Evolutionary conservation across 2,888 invertebrate species (phyloP), one percentile per base, ranked within the genome.

Genomic region (Torymus texanus): DNA sequence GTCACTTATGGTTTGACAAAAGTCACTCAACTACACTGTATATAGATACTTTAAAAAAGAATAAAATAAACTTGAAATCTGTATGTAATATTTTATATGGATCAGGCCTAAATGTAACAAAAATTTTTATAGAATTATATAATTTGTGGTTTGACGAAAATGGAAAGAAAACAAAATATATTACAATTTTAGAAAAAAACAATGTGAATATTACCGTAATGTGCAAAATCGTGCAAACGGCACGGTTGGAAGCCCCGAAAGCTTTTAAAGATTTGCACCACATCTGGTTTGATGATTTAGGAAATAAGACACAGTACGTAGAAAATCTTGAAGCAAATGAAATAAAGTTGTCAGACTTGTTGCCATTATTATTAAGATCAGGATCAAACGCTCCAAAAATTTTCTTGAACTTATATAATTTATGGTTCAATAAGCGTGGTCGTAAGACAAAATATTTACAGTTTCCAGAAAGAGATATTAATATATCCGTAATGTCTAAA

Each of bases 161-260:
- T 11, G 78, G 78, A 29, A 71, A 72, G 2, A 65, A 58, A 67
- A 71, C 53, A 18, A 16, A 68, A 51, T 72, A 71, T n/a, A 21
- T 66, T 41, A 61, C 8, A 56, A 71, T 71, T 21, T 71, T 14
- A 56, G 51, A 16, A 18, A 61, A 70, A 14, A 58, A 41, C 50
- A 24, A 59, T 41, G 18, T 11, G 13, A 21, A 12, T 62, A 5
- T 24, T 2, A 14, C 12, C 4, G 24, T 50, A 4, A 29, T 41
- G 14, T 63, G 29, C 29, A n/a, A 13, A 12, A 14, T 13, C 41
- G 14, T 63, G 63, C 41, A 63, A 11, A 11, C 13, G 14, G 11
- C 29, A 11, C 10, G 41, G 8, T 65, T 13, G 21, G 50, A 16
- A 50, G n/a, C 50, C 11, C n/a, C 18, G 5, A 66, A 66, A 51